These are phyloP conservation scores for Leucoraja erinaceus DNA, from an alignment of 2,113 vertebrate species.

Conservation along the genomic window DNA sequence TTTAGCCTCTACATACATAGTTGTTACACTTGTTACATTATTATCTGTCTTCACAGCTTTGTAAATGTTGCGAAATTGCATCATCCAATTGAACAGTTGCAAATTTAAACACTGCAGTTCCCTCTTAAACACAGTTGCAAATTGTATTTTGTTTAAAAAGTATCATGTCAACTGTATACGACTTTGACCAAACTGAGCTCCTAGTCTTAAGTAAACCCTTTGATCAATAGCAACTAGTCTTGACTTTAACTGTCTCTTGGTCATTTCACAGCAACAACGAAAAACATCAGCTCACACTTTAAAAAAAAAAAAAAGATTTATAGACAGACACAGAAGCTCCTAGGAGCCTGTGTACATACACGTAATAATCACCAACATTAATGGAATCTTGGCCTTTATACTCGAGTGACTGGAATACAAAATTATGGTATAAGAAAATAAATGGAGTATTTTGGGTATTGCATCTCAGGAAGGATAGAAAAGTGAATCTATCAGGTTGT, in stretches of 20 bases:
- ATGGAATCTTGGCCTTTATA: background rate
- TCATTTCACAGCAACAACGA: background rate
- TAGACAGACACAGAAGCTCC: background rate
- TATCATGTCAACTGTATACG: no score
- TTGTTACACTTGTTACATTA: background rate
- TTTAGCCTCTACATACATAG: no score
- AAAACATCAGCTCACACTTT: background rate
- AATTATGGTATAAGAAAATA: background rate
- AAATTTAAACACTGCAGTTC: no score
- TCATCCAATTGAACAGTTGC: background rate
- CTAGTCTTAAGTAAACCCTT: background rate
- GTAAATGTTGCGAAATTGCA: background rate
- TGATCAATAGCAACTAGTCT: background rate
- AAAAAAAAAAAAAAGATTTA: background rate
- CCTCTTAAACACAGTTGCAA: background rate
- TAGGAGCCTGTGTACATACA: background rate
- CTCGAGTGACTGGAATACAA: background rate
- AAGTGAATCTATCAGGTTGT: background rate
- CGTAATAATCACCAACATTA: background rate
- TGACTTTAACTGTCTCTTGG: no score
- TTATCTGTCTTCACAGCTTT: background rate
- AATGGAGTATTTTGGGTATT: background rate
- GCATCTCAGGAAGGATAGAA: background rate
- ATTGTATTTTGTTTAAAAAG: background rate
- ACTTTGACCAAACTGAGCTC: background rate